Percentiles rank a stretch among this genome's conserved stretches.
These are phyloP conservation scores for Etia nguti DNA, from an alignment of 2,113 vertebrate species.

Conservation along the genomic window DNA sequence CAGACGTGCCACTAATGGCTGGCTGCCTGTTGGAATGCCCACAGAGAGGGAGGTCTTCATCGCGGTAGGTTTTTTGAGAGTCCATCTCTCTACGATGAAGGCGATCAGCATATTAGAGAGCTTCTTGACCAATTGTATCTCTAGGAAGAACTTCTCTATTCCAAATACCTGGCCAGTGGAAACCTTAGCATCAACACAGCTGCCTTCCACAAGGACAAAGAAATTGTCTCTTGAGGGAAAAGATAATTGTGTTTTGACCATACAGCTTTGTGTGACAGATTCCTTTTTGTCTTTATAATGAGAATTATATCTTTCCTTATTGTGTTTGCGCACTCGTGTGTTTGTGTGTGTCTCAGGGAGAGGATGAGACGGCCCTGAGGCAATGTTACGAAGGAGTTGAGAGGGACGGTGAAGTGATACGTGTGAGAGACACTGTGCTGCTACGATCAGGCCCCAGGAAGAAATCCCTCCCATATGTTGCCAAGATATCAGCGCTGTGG, in stretches of 20 bases:
- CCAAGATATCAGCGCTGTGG: slow-evolving; percentile 97
- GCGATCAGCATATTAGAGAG: not conserved
- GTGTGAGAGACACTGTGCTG: slow-evolving; percentile 90
- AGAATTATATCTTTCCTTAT: slow-evolving; percentile 22
- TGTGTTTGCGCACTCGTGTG: not conserved
- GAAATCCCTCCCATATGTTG: slow-evolving; percentile 95
- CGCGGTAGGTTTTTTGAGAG: slow-evolving; percentile 75
- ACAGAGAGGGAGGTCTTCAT: slow-evolving; percentile 91
- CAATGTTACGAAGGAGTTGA: slow-evolving; percentile 95
- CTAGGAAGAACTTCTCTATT: not conserved
- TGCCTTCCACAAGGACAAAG: not conserved
- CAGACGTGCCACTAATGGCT: slow-evolving; percentile 89
- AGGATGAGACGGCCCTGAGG: slow-evolving; percentile 86
- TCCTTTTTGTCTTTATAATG: slow-evolving; percentile 32
- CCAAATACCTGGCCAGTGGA: not conserved
- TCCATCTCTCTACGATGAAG: not conserved
- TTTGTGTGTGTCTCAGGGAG: slow-evolving; percentile 75
- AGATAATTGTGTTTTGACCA: slow-evolving; percentile 41
- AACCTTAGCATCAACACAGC: not conserved
- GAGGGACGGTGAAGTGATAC: slow-evolving; percentile 93
- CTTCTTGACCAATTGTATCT: not conserved
- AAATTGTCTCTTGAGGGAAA: not conserved
- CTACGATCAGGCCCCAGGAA: slow-evolving; percentile 93
- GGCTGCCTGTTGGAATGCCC: slow-evolving; percentile 84
- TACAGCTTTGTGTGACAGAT: slow-evolving; percentile 7